phyloP scores from a whole-genome alignment of 2,888 invertebrate species.

The Acholoe squamosa region DNA sequence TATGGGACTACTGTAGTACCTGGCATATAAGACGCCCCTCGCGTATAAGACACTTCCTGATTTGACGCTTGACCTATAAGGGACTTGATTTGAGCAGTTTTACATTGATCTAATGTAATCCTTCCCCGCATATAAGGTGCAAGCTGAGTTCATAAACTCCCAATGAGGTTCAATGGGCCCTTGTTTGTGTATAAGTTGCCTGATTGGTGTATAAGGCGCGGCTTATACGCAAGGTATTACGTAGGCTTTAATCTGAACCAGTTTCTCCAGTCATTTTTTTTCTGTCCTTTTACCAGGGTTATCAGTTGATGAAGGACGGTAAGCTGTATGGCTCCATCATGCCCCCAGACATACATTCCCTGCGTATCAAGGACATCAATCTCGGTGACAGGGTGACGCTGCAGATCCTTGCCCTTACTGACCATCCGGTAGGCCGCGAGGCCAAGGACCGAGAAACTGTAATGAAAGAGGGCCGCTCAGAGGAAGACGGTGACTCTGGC shows the following conservation, averaged over 20 bases:
- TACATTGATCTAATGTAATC: too few species aligned
- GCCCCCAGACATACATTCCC: constrained; percentile 80
- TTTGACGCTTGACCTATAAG: too few species aligned
- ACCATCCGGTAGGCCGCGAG: constrained; percentile 81
- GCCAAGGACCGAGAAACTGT: constrained; percentile 58
- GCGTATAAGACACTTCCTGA: too few species aligned
- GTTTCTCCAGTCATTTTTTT: neutral
- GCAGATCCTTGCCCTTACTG: constrained; percentile 82
- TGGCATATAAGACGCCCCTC: too few species aligned
- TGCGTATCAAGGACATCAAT: constrained; percentile 80
- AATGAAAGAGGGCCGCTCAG: neutral
- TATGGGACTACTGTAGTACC: too few species aligned
- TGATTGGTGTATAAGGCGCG: too few species aligned
- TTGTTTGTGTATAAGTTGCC: too few species aligned
- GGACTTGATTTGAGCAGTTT: too few species aligned
- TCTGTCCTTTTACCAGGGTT: constrained; percentile 76
- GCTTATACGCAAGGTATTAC: too few species aligned
- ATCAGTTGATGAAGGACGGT: constrained; percentile 83
- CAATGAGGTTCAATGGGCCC: too few species aligned
- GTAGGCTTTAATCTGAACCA: neutral
- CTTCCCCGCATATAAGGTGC: too few species aligned
- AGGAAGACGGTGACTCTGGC: constrained; percentile 64
- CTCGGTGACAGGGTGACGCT: constrained; percentile 81
- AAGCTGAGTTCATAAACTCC: too few species aligned
- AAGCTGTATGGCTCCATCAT: constrained; percentile 82